Evolutionary conservation across 2,888 invertebrate genomes (phyloP), one percentile per base, ranked within the genome.

Genomic region (Callyntrura guangdongensis): DNA sequence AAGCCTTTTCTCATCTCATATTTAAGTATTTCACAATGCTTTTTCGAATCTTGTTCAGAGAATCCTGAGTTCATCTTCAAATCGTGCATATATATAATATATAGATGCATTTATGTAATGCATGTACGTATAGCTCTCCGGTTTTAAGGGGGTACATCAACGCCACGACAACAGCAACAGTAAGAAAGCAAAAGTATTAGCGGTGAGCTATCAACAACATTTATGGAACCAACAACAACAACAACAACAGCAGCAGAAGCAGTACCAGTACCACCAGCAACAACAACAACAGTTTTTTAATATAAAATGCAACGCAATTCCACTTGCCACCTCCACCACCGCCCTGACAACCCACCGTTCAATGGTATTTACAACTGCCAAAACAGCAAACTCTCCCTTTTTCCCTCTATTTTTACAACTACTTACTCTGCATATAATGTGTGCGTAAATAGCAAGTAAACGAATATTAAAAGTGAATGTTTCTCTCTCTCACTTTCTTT

Each of bases 321-420:
- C 27, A 79, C 61, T 89, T 89, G 88, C 83, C 88, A 89, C 88
- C 88, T 82, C 83, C 88, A 88, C 72, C 22, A 81, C 69, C 56
- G 64, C 72, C 88, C 2, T 87, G 86, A 86, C 67, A 61, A n/a
- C 56, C 84, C 77, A 36, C 87, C 87, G 53, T 67, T 81, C 69
- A 53, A 81, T 49, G 82, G 82, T 88, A 88, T 69, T 88, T 88
- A 87, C 86, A 89, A 89, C 89, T 89, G 89, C 89, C 89, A 89
- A 89, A 84, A 89, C 88, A 89, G 64, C 49, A 89, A 69, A 89
- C 88, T 69, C 36, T 36, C 20, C 22, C 27, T 22, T 53, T 25
- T 45, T 45, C 74, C 47, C 69, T 64, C 69, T 69, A 12, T 67
- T 69, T 67, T 53, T 53, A 69, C n/a, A 47, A 53, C n/a, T 56